Conservation (phyloP, 1,140 invertebrate species). For the Papilio polytes region DNA sequence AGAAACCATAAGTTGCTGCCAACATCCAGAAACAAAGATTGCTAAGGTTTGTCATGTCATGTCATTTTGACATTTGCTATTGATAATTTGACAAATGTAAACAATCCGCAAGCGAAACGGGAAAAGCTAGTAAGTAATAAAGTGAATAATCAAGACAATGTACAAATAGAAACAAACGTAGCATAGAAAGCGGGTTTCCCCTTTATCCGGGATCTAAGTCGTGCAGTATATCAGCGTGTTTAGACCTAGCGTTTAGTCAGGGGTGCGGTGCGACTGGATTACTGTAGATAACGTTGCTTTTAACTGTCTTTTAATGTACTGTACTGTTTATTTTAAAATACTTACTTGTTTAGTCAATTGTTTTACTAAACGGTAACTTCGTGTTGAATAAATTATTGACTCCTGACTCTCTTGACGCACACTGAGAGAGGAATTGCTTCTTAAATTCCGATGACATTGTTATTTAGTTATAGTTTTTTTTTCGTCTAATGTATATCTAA, state of each 20-base stretch:
- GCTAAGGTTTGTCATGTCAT: no score
- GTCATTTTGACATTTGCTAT: no score
- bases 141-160: slow-evolving; percentile 13
- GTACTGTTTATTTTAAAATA: slow-evolving; percentile 43
- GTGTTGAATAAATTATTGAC: not conserved
- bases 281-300: slow-evolving; percentile 48
- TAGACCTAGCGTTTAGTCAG: slow-evolving; percentile 49
- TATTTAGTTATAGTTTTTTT: no score
- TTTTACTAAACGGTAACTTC: not conserved
- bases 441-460: no score
- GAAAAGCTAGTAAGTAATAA: no score
- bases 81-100: no score
- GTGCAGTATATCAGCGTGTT: slow-evolving; percentile 43
- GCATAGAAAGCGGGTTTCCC: slow-evolving; percentile 36
- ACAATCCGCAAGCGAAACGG: no score
- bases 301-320: slow-evolving; percentile 47
- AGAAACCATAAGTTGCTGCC: no score
- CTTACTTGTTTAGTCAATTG: slow-evolving; percentile 31
- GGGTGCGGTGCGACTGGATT: slow-evolving; percentile 43
- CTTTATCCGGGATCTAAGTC: slow-evolving; percentile 43
- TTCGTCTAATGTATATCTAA: not conserved
- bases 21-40: no score
- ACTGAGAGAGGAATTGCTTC: no score
- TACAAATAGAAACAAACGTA: slow-evolving; percentile 38
- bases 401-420: no score